Evolutionary conservation across 2,113 vertebrate species (phyloP), one percentile per base, ranked within the genome.

Genomic region (Halcyon malimbica): DNA sequence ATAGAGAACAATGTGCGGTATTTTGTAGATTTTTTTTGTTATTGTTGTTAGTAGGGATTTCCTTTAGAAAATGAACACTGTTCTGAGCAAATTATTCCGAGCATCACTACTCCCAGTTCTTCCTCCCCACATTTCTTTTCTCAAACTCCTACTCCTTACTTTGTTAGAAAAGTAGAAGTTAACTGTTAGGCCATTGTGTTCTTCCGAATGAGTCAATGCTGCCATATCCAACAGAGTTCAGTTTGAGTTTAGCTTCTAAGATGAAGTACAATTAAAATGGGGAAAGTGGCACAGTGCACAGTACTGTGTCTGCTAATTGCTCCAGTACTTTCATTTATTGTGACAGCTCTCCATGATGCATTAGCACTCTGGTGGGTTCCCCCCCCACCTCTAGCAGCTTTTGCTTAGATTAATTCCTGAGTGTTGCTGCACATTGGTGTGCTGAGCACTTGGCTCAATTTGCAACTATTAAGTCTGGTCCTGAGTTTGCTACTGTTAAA

Each of bases 321-420:
- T 96, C 82, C 73, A 73, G 80, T 94, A 90, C 91, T 97, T 96
- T 96, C 89, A 89, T 94, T 94, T 94, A 94, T 95, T 94, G 87
- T 97, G 95, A 96, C 96, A 96, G 94, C 85, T 96, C 92, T 94
- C 93, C 62, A n/a, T 68, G 94, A 94, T 93, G 70, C 91, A 92
- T 96, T 97, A 94, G 91, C 92, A 87, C 77, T 89, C 89, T 89
- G 74, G 89, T 95, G 74, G 67, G 28, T 89, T 95, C 80, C 75
- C 75, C 75, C 90, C 74, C 71, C 54, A 68, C 85, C 71, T 87
- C 90, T 63, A 96, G 88, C 82, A 95, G 94, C 87, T 91, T 93
- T 93, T 78, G 56, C 87, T 89, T 62, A 78, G 94, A 91, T 96
- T 93, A 77, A 94, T 94, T 93, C 92, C 54, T 50, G 81, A 80